phyloP scores from a whole-genome alignment of 1,140 invertebrate species.

The Procambarus clarkii region DNA sequence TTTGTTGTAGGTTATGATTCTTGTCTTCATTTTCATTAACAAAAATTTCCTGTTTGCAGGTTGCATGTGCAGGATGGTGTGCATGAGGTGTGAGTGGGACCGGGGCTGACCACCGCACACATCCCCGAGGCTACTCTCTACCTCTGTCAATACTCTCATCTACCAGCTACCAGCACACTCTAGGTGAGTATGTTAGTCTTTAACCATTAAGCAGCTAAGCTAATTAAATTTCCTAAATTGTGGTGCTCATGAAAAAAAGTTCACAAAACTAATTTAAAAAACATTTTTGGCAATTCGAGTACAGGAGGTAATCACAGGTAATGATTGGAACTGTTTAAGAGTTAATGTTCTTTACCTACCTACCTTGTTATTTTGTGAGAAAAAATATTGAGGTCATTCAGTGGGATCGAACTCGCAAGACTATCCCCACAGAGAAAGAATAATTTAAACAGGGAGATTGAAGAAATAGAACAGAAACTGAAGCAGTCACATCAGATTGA shows the following conservation, averaged over 20 bases:
- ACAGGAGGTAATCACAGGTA: neutral
- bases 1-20: too few relatives aligned
- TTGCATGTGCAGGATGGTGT: constrained; percentile 48
- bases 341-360: too few relatives aligned
- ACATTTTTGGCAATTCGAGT: neutral
- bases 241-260: too few relatives aligned
- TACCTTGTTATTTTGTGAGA: too few relatives aligned
- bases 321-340: neutral
- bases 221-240: neutral
- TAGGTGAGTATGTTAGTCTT: neutral
- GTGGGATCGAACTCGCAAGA: too few relatives aligned
- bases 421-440: too few relatives aligned
- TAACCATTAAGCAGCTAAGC: neutral
- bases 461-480: too few relatives aligned
- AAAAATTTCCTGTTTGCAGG: neutral
- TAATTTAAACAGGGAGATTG: too few relatives aligned
- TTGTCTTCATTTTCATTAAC: too few relatives aligned
- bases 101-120: constrained; percentile 38
- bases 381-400: too few relatives aligned
- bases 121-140: neutral
- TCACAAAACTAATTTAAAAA: neutral
- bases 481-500: too few relatives aligned
- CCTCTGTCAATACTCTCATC: neutral
- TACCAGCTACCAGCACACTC: neutral
- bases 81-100: constrained; percentile 60